These are phyloP conservation scores for Mohoua ochrocephala DNA, from an alignment of 2,113 vertebrate species.

Conservation along the genomic window DNA sequence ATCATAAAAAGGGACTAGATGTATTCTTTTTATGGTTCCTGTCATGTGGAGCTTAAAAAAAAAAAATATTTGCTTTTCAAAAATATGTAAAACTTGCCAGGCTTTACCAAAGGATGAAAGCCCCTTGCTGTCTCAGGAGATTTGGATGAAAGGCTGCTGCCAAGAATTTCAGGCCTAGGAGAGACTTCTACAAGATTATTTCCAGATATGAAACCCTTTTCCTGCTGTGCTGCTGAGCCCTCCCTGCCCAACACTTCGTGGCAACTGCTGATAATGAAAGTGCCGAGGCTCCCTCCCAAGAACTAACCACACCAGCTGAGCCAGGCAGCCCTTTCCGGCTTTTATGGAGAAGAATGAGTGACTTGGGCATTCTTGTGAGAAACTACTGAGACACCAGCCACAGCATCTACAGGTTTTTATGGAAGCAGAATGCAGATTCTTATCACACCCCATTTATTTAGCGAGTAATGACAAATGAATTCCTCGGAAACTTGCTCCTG, in stretches of 20 bases:
- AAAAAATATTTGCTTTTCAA: not conserved
- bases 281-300: conserved; percentile 13
- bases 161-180: conserved; percentile 41
- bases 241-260: conserved; percentile 16
- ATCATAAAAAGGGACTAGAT: not conserved
- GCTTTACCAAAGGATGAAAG: not conserved
- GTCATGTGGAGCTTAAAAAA: not conserved
- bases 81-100: not conserved
- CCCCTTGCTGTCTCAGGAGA: not conserved
- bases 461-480: conserved; percentile 44
- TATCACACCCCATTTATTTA: conserved; percentile 44
- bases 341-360: conserved; percentile 60
- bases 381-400: conserved; percentile 42
- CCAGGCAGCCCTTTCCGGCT: conserved; percentile 53
- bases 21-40: not conserved
- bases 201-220: conserved; percentile 56
- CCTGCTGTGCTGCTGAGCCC: conserved; percentile 32
- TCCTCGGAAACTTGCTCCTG: conserved; percentile 31
- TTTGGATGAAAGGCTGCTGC: not conserved
- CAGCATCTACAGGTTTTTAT: conserved; percentile 30
- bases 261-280: conserved; percentile 50
- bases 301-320: conserved; percentile 6
- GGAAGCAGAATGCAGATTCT: conserved; percentile 53
- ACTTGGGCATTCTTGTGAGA: conserved; percentile 53
- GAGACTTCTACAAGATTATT: conserved; percentile 29